A percentile compares a stretch with the other conserved stretches of the same genome.
These are phyloP conservation scores for Drosophila mayaguana DNA, from an alignment of 2,888 invertebrate genomes.

Conservation along the genomic window DNA sequence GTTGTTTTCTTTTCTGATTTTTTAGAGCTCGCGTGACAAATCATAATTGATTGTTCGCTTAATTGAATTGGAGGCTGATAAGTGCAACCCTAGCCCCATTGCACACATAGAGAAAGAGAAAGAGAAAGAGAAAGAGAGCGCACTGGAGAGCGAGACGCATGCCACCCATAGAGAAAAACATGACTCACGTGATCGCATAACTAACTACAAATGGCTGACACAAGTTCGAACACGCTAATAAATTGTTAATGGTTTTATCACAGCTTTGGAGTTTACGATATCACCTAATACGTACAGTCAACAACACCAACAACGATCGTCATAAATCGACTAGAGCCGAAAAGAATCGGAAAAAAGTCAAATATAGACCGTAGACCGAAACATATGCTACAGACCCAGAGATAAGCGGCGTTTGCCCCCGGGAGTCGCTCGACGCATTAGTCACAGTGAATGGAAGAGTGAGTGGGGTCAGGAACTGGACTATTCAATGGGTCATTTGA, in stretches of 20 bases:
- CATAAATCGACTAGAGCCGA: conserved; percentile 53
- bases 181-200: conserved; percentile 61
- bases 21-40: conserved; percentile 75
- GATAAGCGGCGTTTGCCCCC: conserved; percentile 67
- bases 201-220: conserved; percentile 46
- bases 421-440: conserved; percentile 41
- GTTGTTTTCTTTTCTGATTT: conserved; percentile 18
- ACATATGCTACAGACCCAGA: conserved; percentile 22
- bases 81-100: conserved; percentile 17
- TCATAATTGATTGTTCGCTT: conserved; percentile 83
- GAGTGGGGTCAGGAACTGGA: conserved; percentile 11
- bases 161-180: conserved; percentile 39
- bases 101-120: neutral
- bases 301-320: conserved; percentile 35
- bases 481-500: neutral
- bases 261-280: conserved; percentile 71
- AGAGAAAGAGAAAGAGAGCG: neutral
- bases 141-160: conserved; percentile 20
- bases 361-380: conserved; percentile 11
- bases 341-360: conserved; percentile 13
- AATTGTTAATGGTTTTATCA: conserved; percentile 79
- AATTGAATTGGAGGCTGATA: conserved; percentile 80
- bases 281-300: conserved; percentile 46
- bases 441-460: conserved; percentile 26
- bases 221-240: conserved; percentile 70